Conservation (phyloP, 1,140 invertebrate genomes). For the Listronotus oregonensis region DNA sequence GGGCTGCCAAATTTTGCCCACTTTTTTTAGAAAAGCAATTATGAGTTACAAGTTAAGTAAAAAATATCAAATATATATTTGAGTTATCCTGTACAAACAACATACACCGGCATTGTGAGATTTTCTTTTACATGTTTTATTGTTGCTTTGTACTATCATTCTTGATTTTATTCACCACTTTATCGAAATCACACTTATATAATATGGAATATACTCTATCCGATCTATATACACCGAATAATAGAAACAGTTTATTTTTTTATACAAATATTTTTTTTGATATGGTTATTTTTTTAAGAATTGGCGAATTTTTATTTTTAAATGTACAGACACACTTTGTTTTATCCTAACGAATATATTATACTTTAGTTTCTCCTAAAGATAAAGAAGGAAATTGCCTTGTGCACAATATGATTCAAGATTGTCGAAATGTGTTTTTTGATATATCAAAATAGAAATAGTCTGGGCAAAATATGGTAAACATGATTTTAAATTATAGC, state of each 20-base stretch:
- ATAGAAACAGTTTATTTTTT: conserved; percentile 12
- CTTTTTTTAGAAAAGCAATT: too few species aligned
- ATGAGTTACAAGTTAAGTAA: too few species aligned
- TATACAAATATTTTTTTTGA: conserved; percentile 26
- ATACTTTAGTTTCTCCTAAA: not conserved
- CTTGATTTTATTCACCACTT: conserved; percentile 10
- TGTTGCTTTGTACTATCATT: conserved; percentile 28
- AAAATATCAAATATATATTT: too few species aligned
- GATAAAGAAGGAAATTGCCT: not conserved
- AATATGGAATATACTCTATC: conserved; percentile 12
- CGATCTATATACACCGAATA: conserved; percentile 30
- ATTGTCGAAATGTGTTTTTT: not conserved
- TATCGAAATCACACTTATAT: conserved; percentile 9
- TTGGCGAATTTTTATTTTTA: conserved; percentile 16
- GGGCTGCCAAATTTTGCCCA: too few species aligned
- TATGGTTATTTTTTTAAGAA: conserved; percentile 16
- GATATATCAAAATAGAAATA: not conserved
- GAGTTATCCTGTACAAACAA: too few species aligned
- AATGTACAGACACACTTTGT: conserved; percentile 15
- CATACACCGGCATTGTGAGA: not conserved
- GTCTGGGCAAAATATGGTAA: not conserved
- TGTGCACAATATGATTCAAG: not conserved
- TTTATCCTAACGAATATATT: conserved; percentile 9
- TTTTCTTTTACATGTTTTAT: conserved; percentile 22
- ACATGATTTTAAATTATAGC: too few species aligned